These are phyloP conservation scores for Alauda arvensis DNA, from an alignment of 2,797 vertebrate genomes.

Conservation along the genomic window DNA sequence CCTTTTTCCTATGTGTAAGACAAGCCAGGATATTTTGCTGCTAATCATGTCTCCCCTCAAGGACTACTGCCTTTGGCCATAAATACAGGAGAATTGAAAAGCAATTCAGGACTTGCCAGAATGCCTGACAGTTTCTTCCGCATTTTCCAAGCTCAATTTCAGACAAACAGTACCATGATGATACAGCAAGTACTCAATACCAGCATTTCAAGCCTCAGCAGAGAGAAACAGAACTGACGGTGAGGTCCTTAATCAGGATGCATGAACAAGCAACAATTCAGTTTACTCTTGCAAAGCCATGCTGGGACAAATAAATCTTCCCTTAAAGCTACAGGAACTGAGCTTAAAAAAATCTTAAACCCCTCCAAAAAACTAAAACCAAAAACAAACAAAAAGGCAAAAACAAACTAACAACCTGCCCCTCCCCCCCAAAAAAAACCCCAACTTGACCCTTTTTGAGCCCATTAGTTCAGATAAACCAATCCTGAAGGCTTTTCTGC, in stretches of 20 bases:
- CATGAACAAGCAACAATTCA: slow-evolving; percentile 20
- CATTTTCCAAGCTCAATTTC: slow-evolving; percentile 42
- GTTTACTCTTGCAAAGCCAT: neutral
- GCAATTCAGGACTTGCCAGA: slow-evolving; percentile 22
- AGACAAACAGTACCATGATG: slow-evolving; percentile 8
- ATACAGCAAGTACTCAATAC: slow-evolving; percentile 29
- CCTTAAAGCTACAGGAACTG: neutral
- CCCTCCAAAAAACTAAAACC: neutral
- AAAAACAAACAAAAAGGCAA: neutral
- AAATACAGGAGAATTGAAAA: slow-evolving; percentile 15
- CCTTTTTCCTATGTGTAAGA: neutral
- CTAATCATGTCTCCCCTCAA: neutral
- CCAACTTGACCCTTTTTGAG: neutral
- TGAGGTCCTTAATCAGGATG: slow-evolving; percentile 35
- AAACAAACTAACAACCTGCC: neutral
- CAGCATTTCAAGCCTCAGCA: slow-evolving; percentile 26
- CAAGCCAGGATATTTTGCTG: neutral
- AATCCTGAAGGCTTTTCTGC: neutral
- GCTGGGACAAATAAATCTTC: slow-evolving; percentile 19
- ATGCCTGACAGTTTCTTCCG: neutral
- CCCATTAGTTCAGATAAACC: neutral
- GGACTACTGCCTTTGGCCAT: neutral
- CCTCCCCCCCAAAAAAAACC: neutral
- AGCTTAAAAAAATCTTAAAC: neutral
- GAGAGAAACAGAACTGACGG: slow-evolving; percentile 2